Percentiles rank a stretch among this genome's conserved stretches.
phyloP scores from a whole-genome alignment of 2,113 vertebrate species.

The Saimiri boliviensis region DNA sequence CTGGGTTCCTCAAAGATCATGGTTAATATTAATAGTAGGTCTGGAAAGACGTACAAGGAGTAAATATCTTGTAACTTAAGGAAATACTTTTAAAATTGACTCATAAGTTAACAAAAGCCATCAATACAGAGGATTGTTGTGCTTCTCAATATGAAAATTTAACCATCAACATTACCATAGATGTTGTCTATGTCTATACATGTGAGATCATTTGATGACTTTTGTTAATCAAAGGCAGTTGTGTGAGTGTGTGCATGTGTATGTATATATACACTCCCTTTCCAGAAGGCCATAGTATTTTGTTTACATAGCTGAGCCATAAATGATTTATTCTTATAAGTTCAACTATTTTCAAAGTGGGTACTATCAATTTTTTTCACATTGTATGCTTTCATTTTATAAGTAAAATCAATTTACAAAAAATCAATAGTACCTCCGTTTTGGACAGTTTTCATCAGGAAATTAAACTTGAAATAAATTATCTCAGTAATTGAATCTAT shows the following conservation, averaged over 20 bases:
- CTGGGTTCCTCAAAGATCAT: not conserved
- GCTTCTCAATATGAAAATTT: not conserved
- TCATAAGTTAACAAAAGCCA: not conserved
- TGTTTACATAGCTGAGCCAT: not conserved
- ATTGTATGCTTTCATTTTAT: not conserved
- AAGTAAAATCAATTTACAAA: not conserved
- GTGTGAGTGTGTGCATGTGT: too few species aligned
- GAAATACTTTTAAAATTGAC: not conserved
- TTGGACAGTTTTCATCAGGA: not conserved
- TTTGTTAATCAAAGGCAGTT: not conserved
- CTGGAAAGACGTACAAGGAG: accelerated
- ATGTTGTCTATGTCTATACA: not conserved
- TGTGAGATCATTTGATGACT: not conserved
- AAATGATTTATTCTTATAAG: not conserved
- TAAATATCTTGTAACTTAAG: not conserved
- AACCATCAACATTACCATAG: not conserved
- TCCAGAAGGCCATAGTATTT: not conserved
- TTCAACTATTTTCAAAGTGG: not conserved
- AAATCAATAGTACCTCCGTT: constrained; percentile 20
- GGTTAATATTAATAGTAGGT: not conserved
- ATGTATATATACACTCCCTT: not conserved
- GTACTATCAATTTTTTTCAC: not conserved
- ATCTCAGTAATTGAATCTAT: not conserved
- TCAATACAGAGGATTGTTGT: not conserved
- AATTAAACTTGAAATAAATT: constrained; percentile 8